phyloP scores from a whole-genome alignment of 2,797 vertebrate species.

The Zenarchopterus dispar region DNA sequence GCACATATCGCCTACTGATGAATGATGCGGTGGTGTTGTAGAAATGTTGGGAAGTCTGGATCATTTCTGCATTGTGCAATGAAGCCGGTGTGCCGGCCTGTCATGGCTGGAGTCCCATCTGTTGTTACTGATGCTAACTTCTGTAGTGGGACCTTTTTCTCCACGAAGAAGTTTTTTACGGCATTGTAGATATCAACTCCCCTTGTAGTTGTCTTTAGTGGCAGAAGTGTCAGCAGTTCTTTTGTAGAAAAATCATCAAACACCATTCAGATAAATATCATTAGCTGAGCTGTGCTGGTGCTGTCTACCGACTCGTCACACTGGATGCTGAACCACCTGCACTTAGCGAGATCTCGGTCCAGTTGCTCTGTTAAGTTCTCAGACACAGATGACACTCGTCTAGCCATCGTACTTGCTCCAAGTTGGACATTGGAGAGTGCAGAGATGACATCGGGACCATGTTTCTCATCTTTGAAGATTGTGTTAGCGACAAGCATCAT shows the following conservation, averaged over 20 bases:
- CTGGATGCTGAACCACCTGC: slow-evolving; percentile 53
- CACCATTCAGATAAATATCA: slow-evolving; percentile 7
- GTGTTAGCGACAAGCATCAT: slow-evolving; percentile 34
- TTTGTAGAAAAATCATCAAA: slow-evolving; percentile 46
- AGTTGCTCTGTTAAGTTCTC: slow-evolving; percentile 32
- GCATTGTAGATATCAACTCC: not conserved
- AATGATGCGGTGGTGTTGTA: too few species aligned
- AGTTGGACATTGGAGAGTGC: slow-evolving; percentile 6
- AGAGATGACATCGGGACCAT: slow-evolving; percentile 2
- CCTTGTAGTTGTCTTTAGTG: not conserved
- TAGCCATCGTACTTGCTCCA: slow-evolving; percentile 20
- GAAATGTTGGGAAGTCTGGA: too few species aligned
- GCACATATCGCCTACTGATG: too few species aligned
- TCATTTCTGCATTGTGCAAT: too few species aligned
- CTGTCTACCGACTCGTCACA: slow-evolving; percentile 36
- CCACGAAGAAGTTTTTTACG: too few species aligned
- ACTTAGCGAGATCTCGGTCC: slow-evolving; percentile 33
- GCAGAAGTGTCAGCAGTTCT: too few species aligned
- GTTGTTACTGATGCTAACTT: too few species aligned
- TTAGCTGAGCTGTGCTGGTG: too few species aligned
- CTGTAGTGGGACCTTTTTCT: too few species aligned
- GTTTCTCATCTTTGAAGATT: too few species aligned
- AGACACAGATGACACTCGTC: slow-evolving; percentile 32
- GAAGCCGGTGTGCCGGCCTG: too few species aligned
- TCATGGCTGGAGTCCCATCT: too few species aligned